phyloP scores from a whole-genome alignment of 1,140 invertebrate genomes.

The Cyclina sinensis region DNA sequence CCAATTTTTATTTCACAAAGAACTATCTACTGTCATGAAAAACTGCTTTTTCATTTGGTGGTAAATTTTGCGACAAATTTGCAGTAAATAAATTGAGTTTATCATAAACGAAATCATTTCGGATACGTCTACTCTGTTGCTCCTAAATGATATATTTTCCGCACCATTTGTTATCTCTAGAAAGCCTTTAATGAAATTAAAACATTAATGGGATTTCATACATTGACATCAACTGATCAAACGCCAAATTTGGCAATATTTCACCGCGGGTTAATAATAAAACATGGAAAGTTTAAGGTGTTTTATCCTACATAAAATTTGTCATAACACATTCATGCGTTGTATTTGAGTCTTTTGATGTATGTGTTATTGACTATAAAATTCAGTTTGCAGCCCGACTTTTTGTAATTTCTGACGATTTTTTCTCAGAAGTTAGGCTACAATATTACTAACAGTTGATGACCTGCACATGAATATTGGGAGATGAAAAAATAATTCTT shows the following conservation, averaged over 20 bases:
- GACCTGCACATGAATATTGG: no score
- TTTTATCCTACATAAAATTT: slow-evolving; percentile 4
- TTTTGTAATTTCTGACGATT: no score
- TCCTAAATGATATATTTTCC: slow-evolving; percentile 50
- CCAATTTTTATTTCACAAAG: slow-evolving; percentile 2
- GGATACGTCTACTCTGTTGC: slow-evolving; percentile 10
- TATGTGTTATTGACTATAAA: neutral
- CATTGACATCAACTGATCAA: slow-evolving; percentile 41
- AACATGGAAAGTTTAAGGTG: slow-evolving; percentile 1
- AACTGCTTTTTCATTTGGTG: slow-evolving; percentile 41
- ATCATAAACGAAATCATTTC: slow-evolving; percentile 46
- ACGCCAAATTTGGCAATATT: slow-evolving; percentile 42
- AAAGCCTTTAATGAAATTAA: slow-evolving; percentile 38
- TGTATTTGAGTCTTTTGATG: slow-evolving; percentile 22
- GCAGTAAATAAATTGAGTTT: slow-evolving; percentile 50
- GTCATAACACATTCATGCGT: slow-evolving; percentile 5
- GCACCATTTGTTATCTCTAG: slow-evolving; percentile 32
- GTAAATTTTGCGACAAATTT: slow-evolving; percentile 57
- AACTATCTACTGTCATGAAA: neutral
- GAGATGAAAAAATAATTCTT: no score
- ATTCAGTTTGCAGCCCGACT: neutral
- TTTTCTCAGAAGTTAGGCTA: no score
- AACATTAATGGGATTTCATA: slow-evolving; percentile 41
- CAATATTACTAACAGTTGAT: no score
- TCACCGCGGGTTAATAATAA: slow-evolving; percentile 23